These are phyloP conservation scores for Tauraco hartlaubi DNA, from an alignment of 2,797 vertebrate genomes.

Conservation along the genomic window DNA sequence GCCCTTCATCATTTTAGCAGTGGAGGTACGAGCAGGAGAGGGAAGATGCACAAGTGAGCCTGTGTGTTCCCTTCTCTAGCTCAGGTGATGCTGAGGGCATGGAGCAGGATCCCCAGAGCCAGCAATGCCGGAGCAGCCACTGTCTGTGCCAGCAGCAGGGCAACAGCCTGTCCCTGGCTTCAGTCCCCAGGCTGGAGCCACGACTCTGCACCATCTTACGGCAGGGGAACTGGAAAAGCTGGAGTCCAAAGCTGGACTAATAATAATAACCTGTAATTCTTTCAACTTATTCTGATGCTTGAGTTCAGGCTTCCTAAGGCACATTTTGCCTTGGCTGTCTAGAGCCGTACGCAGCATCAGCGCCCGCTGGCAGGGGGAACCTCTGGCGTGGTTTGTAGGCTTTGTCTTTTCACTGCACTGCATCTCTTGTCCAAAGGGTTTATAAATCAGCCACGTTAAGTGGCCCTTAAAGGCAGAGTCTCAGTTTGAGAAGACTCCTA, in stretches of 20 bases:
- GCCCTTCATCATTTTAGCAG: background rate
- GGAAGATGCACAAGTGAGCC: background rate
- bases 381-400: background rate
- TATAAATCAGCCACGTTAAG: slow-evolving; percentile 1
- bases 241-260: background rate
- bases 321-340: slow-evolving; percentile 25
- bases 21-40: background rate
- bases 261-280: background rate
- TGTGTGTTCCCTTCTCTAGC: background rate
- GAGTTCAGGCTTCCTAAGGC: slow-evolving; percentile 13
- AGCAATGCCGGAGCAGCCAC: background rate
- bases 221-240: background rate
- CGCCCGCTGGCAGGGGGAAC: background rate
- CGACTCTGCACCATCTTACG: background rate
- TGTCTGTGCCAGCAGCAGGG: background rate
- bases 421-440: slow-evolving; percentile 8
- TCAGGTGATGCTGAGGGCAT: background rate
- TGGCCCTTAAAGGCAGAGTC: slow-evolving; percentile 6
- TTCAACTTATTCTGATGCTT: background rate
- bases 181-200: background rate
- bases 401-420: background rate
- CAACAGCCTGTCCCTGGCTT: background rate
- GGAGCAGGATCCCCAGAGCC: background rate
- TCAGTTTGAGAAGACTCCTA: background rate
- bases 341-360: background rate